Base-by-base conservation (phyloP, 2,113 vertebrate species). In the Hydropotes inermis region DNA sequence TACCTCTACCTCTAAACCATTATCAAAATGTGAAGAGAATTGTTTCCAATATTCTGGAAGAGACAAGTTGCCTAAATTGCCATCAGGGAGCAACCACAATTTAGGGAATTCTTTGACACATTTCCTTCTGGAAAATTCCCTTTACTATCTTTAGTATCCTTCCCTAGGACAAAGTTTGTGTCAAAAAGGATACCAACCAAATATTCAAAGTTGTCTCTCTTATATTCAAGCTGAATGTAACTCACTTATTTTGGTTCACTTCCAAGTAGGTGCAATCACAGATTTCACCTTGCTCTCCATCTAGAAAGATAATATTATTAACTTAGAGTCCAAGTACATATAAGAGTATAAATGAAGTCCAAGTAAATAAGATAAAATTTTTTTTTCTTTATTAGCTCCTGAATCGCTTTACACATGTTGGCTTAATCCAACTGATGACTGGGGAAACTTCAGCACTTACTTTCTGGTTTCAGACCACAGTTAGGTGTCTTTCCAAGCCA, bases 191-290 rank as follows among this genome's bases (percentile, higher is more conserved):
- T 17, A 45, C 30, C 25, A 16, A 96, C 10, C 64, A 64, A 81
- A 60, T 19, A 30, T 15, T 6, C 33, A 45, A 74, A 52, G 45
- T 78, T 36, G 33, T 15, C 33, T 39, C 21, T 83, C 61, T 92
- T 43, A 47, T 45, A 36, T 2, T 36, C 84, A 6, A 58, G 6
- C 50, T 45, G 17, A 89, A 54, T 82, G 90, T 39, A 86, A 97
- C 99, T 99, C 94, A 99, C 99, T 97, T 98, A 52, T 99, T 99
- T 97, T 96, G 98, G 79, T 99, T 99, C 87, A 99, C 97, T 95
- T 98, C 98, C 39, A 98, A 89, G 91, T 98, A 99, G 67, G 95
- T 97, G 67, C 98, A 99, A 97, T 99, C 99, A 36, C 98, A 99
- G 96, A 99, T 97, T 95, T 99, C 99, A 11, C 85, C 98, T 98